Evolutionary conservation across 2,113 vertebrate genomes (phyloP).

Genomic region (Ardeotis arabs): DNA sequence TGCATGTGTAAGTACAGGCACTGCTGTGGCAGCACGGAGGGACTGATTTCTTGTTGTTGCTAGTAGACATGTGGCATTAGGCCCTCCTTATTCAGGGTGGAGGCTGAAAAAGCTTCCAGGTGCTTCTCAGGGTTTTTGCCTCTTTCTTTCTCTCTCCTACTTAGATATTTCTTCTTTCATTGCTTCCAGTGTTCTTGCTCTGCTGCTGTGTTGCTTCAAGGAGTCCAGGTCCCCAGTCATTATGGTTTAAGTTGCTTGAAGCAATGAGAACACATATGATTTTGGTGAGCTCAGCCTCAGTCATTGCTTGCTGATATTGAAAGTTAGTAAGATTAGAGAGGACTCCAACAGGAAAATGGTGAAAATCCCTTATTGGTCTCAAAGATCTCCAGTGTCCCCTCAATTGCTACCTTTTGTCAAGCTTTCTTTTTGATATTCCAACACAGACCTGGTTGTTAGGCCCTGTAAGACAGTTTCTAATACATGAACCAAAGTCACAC

Average conservation of each 20-base stretch:
- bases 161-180: neutral
- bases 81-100: neutral
- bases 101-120: conserved; percentile 22
- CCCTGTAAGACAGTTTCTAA: neutral
- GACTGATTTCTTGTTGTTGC: neutral
- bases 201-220: neutral
- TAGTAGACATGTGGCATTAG: neutral
- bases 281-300: neutral
- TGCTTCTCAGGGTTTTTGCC: conserved; percentile 35
- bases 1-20: neutral
- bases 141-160: neutral
- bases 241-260: neutral
- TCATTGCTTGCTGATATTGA: neutral
- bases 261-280: neutral
- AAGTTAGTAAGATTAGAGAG: neutral
- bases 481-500: neutral
- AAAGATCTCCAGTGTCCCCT: neutral
- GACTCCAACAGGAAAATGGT: neutral
- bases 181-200: neutral
- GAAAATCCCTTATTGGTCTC: neutral
- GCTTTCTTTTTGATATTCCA: neutral
- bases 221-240: neutral
- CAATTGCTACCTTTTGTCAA: neutral
- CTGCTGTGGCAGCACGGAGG: neutral
- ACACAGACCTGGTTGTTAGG: neutral